A percentile compares a stretch with the other conserved stretches of the same genome.
Conservation (phyloP, 2,113 vertebrate genomes). For the Mus pahari region DNA sequence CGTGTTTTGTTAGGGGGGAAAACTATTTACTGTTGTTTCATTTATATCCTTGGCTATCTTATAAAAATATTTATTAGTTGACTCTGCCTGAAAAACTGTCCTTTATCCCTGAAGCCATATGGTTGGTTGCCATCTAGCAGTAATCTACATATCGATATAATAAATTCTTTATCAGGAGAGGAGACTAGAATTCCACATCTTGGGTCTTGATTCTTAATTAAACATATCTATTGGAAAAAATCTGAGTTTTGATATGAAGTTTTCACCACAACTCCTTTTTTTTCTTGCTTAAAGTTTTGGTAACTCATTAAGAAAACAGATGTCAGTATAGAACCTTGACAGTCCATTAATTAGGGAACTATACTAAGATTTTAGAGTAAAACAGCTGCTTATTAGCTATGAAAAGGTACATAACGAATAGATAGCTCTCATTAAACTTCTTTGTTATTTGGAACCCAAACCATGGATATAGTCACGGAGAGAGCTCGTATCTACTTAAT, state of each 20-base stretch:
- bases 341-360: conserved; percentile 19
- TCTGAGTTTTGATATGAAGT: not conserved
- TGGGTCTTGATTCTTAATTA: not conserved
- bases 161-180: not conserved
- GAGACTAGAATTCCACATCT: not conserved
- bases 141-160: not conserved
- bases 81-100: not conserved
- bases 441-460: conserved; percentile 39
- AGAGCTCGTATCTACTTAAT: not conserved
- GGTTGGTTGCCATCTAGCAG: not conserved
- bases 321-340: not conserved
- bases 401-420: not conserved
- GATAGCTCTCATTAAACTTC: not conserved
- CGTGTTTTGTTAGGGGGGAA: not conserved
- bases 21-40: not conserved
- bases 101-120: not conserved
- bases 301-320: conserved; percentile 39
- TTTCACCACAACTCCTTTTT: not conserved
- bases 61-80: not conserved
- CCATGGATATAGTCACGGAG: not conserved
- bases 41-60: not conserved
- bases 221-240: conserved; percentile 16
- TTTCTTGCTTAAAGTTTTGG: not conserved
- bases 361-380: conserved; percentile 12
- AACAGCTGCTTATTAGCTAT: not conserved